These are phyloP conservation scores for Xestia ashworthii DNA, from an alignment of 2,888 invertebrate species.

Conservation along the genomic window DNA sequence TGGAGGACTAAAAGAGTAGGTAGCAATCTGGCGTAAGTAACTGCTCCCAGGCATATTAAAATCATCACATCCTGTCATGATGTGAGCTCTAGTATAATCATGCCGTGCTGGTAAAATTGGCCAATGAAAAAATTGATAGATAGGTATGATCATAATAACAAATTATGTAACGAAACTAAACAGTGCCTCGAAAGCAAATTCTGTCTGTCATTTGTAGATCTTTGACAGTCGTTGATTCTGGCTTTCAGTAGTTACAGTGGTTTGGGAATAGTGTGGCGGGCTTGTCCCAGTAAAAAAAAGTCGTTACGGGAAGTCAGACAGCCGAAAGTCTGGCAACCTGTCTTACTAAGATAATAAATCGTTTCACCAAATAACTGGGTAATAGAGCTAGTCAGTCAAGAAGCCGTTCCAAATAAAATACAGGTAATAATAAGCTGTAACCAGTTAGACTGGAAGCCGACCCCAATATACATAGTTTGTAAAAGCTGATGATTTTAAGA, in stretches of 20 bases:
- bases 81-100: background rate
- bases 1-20: background rate
- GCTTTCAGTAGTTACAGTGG: too few species aligned
- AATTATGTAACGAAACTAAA: background rate
- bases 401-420: background rate
- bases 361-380: background rate
- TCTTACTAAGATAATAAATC: background rate
- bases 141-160: background rate
- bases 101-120: background rate
- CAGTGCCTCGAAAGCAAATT: background rate
- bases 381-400: background rate
- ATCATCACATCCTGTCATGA: background rate
- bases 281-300: too few species aligned
- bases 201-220: background rate
- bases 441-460: background rate
- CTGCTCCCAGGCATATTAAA: background rate
- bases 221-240: background rate
- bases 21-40: background rate
- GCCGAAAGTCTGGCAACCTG: background rate
- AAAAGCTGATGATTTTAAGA: background rate
- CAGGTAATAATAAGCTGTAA: background rate
- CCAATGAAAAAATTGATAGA: background rate
- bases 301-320: background rate
- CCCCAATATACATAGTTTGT: background rate
- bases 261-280: too few species aligned